Evolutionary conservation across 2,888 invertebrate species (phyloP), one percentile per base, ranked within the genome.

Genomic region (Panopea generosa): DNA sequence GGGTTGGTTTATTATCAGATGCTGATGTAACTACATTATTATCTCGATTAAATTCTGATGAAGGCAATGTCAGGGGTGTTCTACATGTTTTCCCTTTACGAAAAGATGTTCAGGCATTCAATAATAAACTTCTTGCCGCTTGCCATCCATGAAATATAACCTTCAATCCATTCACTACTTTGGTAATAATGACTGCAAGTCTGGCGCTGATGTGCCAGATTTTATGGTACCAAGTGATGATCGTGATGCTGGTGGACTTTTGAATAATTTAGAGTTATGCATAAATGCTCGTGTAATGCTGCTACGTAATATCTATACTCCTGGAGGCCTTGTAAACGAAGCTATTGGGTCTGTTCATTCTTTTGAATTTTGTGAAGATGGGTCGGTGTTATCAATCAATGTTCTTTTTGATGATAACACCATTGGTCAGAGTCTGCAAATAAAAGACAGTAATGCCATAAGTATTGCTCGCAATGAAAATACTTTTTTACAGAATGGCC

Each of bases 251-350:
- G 65, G 65, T 20, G 56, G 67, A n/a, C 26, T 71, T 9, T 33
- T 29, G 1, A 50, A 24, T 2, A 24, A 4, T 2, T 29, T 71
- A 24, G 22, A 47, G 33, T 24, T 71, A 22, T 71, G 47, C 27
- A 26, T 59, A 33, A 60, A 45, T 14, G 33, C 59, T n/a, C n/a
- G 65, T 29, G 65, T 71, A 1, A 65, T 71, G 65, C 47, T 71
- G 14, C n/a, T 57, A 24, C 24, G 59, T 27, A 68, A 68, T 26
- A 59, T 59, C n/a, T 7, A 26, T 47, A 62, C 55, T n/a, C n/a
- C 16, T 26, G 24, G 61, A n/a, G 62, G 68, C 26, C 33, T 74
- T 11, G 73, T 68, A 1, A 68, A 74, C 56, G 67, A 61, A 45
- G 73, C 67, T 3, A 66, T 71, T 26, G 71, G 65, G 9, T 2